Evolutionary conservation across 2,113 vertebrate species (phyloP), one percentile per base, ranked within the genome.

Genomic region (Coracopsis vasa): DNA sequence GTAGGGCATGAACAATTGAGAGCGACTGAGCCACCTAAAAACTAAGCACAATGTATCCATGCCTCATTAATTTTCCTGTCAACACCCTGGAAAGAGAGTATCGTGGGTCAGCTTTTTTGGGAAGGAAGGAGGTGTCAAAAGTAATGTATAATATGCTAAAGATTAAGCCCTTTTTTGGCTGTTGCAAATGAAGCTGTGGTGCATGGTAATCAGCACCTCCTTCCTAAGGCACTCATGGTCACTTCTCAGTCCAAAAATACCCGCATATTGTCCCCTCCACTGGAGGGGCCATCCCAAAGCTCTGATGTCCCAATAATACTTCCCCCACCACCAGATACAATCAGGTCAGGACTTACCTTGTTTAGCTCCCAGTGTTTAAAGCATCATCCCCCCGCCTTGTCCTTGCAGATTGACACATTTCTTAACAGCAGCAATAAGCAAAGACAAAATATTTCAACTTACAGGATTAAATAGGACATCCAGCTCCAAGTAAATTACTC

Each of bases 381-480:
- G 58, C 18, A 41, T 67, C 29, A 33, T 3, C 41, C 41, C 19
- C 10, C 67, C 41, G 20, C 11, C 53, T 41, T 0, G 0, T 41
- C 72, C 84, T 82, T 72, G 58, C 39, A 73, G 50, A 69, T 44
- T 62, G 3, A 2, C 12, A 24, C 35, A 9, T 82, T 90, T 60
- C 48, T 50, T 27, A 48, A 51, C 19, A n/a, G 1, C 45, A 62
- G 67, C 1, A 47, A 94, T 53, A 65, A 74, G 41, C 44, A 83
- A 86, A 92, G 37, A 47, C 44, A 72, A 97, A 95, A 66, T 53
- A 42, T 21, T 75, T 88, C 48, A 50, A 97, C 98, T 99, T 98
- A 99, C 99, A 86, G 98, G 98, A 97, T 99, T 99, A 95, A 98
- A 99, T 39, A 99, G 97, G 61, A 99, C 97, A 18, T 99, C 99